These are phyloP conservation scores for Bagarius yarrelli DNA, from an alignment of 2,113 vertebrate species.

Conservation along the genomic window DNA sequence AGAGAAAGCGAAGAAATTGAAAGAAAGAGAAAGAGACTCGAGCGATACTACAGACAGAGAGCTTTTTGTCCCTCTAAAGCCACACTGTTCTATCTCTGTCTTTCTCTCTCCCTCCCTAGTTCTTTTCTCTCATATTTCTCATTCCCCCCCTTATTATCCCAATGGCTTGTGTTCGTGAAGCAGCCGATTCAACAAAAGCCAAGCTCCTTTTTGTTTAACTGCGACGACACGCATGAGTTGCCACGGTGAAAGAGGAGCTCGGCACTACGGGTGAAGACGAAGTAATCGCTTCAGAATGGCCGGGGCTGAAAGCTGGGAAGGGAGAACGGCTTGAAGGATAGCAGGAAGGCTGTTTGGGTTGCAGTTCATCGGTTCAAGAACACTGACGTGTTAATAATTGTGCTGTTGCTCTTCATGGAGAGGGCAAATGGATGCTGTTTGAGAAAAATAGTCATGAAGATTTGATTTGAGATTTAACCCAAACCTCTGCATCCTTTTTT, in stretches of 20 bases:
- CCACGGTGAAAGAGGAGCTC: slow-evolving; percentile 32
- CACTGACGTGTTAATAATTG: too few relatives aligned
- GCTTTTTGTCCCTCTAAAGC: slow-evolving; percentile 48
- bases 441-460: not conserved
- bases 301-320: not conserved
- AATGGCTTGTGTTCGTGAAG: slow-evolving; percentile 19
- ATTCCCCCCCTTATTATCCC: slow-evolving; percentile 39
- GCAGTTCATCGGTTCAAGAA: not conserved
- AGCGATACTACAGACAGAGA: slow-evolving; percentile 48
- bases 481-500: not conserved
- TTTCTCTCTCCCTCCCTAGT: slow-evolving; percentile 4
- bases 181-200: slow-evolving; percentile 12
- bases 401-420: too few relatives aligned
- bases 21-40: slow-evolving; percentile 26
- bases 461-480: not conserved
- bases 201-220: slow-evolving; percentile 13
- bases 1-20: slow-evolving; percentile 3
- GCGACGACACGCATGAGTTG: slow-evolving; percentile 22
- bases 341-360: not conserved
- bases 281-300: not conserved
- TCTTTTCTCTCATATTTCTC: slow-evolving; percentile 39
- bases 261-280: not conserved
- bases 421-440: not conserved
- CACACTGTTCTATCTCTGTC: slow-evolving; percentile 37
- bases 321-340: not conserved